These are phyloP conservation scores for Rhea pennata DNA, from an alignment of 2,113 vertebrate species.

Conservation along the genomic window DNA sequence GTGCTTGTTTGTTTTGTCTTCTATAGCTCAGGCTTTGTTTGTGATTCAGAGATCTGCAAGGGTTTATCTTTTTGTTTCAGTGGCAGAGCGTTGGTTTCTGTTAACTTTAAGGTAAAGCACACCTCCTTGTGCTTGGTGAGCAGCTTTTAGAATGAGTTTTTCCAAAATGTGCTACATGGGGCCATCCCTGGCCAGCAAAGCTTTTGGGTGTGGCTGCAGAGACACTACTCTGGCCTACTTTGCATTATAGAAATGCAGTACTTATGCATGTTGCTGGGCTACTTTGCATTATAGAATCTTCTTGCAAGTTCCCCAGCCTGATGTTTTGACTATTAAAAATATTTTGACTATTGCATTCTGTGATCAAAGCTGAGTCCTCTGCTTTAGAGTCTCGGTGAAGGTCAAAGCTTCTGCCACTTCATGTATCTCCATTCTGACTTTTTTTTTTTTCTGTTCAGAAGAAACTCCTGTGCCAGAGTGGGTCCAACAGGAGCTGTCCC, in stretches of 20 bases:
- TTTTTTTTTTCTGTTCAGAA: background rate
- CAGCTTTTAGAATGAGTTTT: background rate
- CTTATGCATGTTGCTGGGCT: background rate
- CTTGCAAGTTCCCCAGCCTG: background rate
- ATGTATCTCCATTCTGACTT: background rate
- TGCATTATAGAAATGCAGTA: background rate
- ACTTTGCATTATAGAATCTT: background rate
- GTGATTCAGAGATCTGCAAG: background rate
- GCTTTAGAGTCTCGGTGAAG: background rate
- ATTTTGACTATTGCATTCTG: background rate
- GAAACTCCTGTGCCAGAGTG: constrained; percentile 82
- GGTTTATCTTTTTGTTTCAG: background rate
- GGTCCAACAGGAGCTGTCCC: constrained; percentile 84
- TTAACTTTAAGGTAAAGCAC: background rate
- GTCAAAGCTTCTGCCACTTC: background rate
- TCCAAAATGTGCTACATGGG: background rate
- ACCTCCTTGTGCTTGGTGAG: background rate
- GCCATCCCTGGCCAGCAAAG: background rate
- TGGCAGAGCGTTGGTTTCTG: background rate
- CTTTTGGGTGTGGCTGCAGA: background rate
- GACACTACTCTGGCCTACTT: background rate
- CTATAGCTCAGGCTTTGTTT: background rate
- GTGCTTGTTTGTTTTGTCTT: background rate
- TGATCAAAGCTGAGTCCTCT: background rate
- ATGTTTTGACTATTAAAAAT: background rate